Evolutionary conservation across 2,888 invertebrate species (phyloP).

Genomic region (Ectemnius continuus): DNA sequence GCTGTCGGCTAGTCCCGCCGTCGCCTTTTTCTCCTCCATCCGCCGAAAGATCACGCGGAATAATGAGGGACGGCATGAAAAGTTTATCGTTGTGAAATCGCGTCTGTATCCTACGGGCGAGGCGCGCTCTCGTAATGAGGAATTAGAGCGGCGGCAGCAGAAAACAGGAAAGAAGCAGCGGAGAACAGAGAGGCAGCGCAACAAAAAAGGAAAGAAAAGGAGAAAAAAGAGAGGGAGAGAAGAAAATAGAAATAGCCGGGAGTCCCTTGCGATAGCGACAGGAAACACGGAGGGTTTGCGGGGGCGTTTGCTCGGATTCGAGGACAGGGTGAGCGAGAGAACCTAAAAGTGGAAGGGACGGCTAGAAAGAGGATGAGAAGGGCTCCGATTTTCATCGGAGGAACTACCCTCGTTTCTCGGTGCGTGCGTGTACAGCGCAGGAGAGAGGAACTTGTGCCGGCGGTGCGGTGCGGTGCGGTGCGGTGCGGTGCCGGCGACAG

Average conservation of each 20-base stretch:
- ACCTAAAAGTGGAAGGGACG: not conserved
- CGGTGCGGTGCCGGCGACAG: conserved; percentile 7
- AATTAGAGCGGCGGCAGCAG: not conserved
- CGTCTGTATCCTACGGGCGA: conserved; percentile 1
- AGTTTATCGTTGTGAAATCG: conserved; percentile 3
- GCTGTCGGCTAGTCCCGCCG: too few species aligned
- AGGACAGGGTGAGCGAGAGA: not conserved
- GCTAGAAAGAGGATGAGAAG: conserved; percentile 7
- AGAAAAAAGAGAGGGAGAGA: not conserved
- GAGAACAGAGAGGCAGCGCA: too few species aligned
- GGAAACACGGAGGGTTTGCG: too few species aligned
- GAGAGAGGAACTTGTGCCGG: conserved; percentile 13
- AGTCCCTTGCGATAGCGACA: too few species aligned
- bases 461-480: not conserved
- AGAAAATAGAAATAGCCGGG: too few species aligned
- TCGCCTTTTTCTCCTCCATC: too few species aligned
- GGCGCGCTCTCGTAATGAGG: not conserved
- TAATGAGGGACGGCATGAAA: not conserved
- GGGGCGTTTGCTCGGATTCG: too few species aligned
- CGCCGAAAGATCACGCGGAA: not conserved
- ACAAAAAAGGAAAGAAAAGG: too few species aligned
- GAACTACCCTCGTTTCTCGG: conserved; percentile 20
- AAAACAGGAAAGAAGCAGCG: not conserved
- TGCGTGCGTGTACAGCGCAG: too few species aligned
- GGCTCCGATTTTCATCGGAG: conserved; percentile 33